A percentile compares a stretch with the other conserved stretches of the same genome.
phyloP scores from a whole-genome alignment of 2,113 vertebrate species.

The Fregata magnificens region DNA sequence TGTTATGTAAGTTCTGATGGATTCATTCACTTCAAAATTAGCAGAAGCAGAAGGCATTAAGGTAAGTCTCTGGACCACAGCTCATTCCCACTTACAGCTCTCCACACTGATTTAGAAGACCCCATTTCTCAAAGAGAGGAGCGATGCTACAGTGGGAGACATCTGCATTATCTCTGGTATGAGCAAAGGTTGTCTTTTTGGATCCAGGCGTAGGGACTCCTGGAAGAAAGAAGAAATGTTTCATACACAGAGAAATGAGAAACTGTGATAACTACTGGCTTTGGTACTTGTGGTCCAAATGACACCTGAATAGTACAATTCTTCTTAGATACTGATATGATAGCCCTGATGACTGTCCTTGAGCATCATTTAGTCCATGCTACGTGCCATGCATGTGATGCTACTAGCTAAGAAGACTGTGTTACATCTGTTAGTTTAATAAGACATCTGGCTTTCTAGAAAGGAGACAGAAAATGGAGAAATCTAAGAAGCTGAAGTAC shows the following conservation, averaged over 20 bases:
- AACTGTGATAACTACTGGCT: background rate
- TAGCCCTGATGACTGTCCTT: background rate
- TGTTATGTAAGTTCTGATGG: background rate
- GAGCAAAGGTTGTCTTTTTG: background rate
- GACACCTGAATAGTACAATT: background rate
- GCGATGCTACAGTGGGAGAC: rapidly evolving
- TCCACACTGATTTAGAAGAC: background rate
- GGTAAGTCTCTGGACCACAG: background rate
- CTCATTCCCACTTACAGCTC: background rate
- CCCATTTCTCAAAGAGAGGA: background rate
- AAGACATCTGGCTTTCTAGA: background rate
- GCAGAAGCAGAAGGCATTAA: background rate
- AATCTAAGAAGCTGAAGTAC: background rate
- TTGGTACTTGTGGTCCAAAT: background rate
- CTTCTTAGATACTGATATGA: background rate
- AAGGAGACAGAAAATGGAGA: background rate
- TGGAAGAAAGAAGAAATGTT: background rate
- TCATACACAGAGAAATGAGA: background rate
- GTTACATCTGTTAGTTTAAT: background rate
- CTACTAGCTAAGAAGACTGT: background rate
- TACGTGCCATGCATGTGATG: background rate
- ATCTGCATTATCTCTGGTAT: background rate
- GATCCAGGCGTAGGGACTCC: background rate
- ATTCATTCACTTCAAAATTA: background rate
- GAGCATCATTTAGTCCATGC: background rate